Base-by-base conservation (phyloP, 2,797 vertebrate genomes). In the Ceryle rudis region DNA sequence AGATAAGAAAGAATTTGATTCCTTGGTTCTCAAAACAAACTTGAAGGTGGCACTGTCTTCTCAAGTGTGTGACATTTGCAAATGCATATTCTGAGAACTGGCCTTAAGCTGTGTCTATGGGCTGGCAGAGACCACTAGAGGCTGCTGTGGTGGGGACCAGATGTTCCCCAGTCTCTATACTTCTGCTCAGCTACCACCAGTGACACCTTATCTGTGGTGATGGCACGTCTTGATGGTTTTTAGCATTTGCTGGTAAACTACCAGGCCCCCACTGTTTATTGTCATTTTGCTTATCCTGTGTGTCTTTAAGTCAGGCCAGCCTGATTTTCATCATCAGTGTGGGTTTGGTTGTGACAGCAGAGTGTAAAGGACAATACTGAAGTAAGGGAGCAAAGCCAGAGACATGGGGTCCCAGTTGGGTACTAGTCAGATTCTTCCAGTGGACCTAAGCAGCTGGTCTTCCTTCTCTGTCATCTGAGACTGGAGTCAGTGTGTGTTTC, bases 401-500 rank as follows among this genome's bases (percentile, higher is more conserved):
- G 74, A 13, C 2, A 2, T 0, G 5, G 13, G n/a, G 22, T 46
- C 6, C n/a, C 22, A 1, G 1, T 23, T 44, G 33, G 35, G 58
- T 35, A 35, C 28, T 74, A 65, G 10, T 25, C 33, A n/a, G 51
- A 14, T 42, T 25, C 28, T 75, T 28, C 28, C 29, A 15, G 26
- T 4, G 18, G 29, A 14, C 14, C 25, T 39, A 46, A 70, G 52
- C 16, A 17, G 14, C 31, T 91, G 35, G 12, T 17, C 49, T 46
- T 84, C 5, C 64, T 64, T 18, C 29, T 78, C 46, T 33, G 2
- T 37, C 19, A 7, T 13, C 69, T 74, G 57, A 78, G 23, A 6
- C 44, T 74, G 57, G 49, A 88, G 37, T 64, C 21, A 12, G 8
- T 26, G 26, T 83, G 47, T 70, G n/a, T 58, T 86, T 71, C 9